Conservation (phyloP, 1,140 invertebrate species). For the Carposina sasakii region DNA sequence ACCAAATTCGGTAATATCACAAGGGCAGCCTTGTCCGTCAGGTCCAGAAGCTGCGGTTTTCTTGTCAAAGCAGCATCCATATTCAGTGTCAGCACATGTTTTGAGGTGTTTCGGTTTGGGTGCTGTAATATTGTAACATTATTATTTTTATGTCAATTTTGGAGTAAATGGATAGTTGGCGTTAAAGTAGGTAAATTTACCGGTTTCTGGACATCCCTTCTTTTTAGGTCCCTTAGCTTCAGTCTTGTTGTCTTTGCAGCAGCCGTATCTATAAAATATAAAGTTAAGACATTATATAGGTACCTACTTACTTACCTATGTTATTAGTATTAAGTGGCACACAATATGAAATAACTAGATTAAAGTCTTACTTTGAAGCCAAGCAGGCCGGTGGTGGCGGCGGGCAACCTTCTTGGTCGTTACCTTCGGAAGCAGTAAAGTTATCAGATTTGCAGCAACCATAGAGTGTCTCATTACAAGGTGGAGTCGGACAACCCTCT, state of each 20-base stretch:
- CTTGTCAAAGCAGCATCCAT: slow-evolving; percentile 86
- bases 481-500: slow-evolving; percentile 83
- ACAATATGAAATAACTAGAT: too few relatives aligned
- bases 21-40: slow-evolving; percentile 83
- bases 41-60: slow-evolving; percentile 80
- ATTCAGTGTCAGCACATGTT: slow-evolving; percentile 75
- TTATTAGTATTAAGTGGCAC: too few relatives aligned
- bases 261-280: slow-evolving; percentile 77
- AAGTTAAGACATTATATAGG: too few relatives aligned
- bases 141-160: too few relatives aligned
- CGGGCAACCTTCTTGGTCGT: slow-evolving; percentile 88
- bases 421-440: slow-evolving; percentile 83
- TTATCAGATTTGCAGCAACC: slow-evolving; percentile 89
- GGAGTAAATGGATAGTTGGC: too few relatives aligned
- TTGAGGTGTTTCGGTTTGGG: slow-evolving; percentile 7
- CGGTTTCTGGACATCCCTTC: slow-evolving; percentile 75
- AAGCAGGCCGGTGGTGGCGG: slow-evolving; percentile 77
- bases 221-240: slow-evolving; percentile 78
- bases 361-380: slow-evolving; percentile 73
- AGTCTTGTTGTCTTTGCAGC: slow-evolving; percentile 84
- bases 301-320: too few relatives aligned
- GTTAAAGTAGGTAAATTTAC: too few relatives aligned
- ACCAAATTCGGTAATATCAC: slow-evolving; percentile 82
- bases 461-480: slow-evolving; percentile 85
- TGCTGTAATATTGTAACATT: background rate